Conservation (phyloP, 2,113 vertebrate species). For the Bubalus kerabau region DNA sequence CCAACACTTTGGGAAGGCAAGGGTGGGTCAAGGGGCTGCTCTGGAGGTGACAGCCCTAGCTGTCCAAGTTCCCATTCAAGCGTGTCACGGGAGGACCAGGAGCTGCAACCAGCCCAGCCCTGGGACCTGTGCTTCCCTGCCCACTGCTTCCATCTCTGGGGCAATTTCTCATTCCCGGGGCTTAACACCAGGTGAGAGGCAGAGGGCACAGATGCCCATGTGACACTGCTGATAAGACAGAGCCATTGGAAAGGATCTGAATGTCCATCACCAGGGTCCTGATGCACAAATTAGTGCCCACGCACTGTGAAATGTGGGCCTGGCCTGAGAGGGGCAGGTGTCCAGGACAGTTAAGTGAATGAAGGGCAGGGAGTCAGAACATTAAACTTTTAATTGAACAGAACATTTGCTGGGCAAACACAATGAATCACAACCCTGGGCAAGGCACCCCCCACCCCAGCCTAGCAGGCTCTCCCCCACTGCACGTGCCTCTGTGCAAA, state of each 20-base stretch:
- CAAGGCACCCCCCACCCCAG: neutral
- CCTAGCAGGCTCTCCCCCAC: no score
- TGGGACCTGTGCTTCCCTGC: neutral
- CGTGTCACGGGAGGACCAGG: neutral
- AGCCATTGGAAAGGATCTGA: neutral
- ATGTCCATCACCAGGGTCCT: neutral
- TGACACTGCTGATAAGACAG: no score
- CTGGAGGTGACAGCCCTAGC: neutral
- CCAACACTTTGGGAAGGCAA: neutral
- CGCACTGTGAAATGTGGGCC: neutral
- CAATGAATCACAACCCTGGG: neutral
- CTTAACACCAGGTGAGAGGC: neutral
- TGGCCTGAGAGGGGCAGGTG: neutral
- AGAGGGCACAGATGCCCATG: no score
- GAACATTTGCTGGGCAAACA: neutral
- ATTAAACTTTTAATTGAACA: neutral
- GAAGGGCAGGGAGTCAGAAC: neutral
- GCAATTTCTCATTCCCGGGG: neutral
- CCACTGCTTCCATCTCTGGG: neutral
- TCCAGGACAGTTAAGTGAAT: neutral
- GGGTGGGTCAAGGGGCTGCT: neutral
- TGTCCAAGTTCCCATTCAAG: neutral
- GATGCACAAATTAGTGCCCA: rapidly evolving
- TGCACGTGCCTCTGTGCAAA: rapidly evolving
- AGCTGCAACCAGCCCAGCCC: no score